A percentile compares a stretch with the other conserved stretches of the same genome.
Conservation (phyloP, 2,113 vertebrate species). For the Prinia subflava region DNA sequence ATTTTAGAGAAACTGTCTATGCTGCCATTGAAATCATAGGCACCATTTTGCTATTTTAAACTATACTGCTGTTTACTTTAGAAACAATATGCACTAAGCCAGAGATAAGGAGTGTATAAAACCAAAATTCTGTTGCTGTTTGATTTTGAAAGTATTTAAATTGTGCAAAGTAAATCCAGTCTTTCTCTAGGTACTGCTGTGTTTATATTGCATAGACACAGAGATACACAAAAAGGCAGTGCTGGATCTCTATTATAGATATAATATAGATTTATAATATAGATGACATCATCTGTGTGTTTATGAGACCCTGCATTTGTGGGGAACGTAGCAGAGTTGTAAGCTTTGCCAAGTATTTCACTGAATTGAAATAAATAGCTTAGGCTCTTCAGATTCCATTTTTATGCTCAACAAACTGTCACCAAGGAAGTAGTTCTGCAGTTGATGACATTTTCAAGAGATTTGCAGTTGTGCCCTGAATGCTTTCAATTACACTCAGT, state of each 20-base stretch:
- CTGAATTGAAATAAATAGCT: constrained; percentile 64
- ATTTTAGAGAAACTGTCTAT: background rate
- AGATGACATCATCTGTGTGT: background rate
- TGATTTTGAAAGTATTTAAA: background rate
- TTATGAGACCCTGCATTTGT: background rate
- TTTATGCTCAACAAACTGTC: constrained; percentile 61
- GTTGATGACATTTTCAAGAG: constrained; percentile 61
- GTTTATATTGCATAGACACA: background rate
- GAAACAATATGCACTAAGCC: background rate
- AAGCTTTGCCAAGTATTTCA: background rate
- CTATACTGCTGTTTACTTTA: background rate
- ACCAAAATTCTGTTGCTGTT: background rate
- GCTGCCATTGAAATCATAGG: background rate
- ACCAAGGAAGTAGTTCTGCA: constrained; percentile 31
- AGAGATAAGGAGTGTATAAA: background rate
- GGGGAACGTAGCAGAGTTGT: background rate
- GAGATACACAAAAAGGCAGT: background rate
- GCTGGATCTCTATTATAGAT: background rate
- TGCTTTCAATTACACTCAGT: constrained; percentile 65
- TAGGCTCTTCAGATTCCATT: constrained; percentile 53
- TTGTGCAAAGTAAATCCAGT: background rate
- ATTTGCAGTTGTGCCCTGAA: constrained; percentile 60
- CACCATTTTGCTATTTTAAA: background rate
- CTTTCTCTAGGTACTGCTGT: background rate
- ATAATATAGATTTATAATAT: background rate